Evolutionary conservation across 2,113 vertebrate genomes (phyloP).

Genomic region (Rafetus swinhoei): DNA sequence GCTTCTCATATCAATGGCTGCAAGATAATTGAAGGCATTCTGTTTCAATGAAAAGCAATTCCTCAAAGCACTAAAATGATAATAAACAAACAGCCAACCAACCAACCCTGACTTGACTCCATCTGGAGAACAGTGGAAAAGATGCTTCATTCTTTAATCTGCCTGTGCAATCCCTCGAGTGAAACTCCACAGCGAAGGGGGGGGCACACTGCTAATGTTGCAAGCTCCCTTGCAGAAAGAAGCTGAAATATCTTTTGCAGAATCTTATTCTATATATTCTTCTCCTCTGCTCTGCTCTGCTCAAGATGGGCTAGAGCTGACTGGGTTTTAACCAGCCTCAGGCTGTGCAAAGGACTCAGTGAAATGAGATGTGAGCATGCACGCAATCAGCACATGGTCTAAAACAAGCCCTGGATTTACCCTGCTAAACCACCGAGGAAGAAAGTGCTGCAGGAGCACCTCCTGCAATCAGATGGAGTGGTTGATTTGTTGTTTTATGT

Average conservation of each 20-base stretch:
- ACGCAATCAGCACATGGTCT: neutral
- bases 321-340: neutral
- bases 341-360: neutral
- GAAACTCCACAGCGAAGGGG: neutral
- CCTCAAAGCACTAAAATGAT: constrained; percentile 8
- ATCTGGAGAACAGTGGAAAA: neutral
- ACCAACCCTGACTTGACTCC: neutral
- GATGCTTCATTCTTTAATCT: neutral
- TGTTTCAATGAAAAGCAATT: constrained; percentile 25
- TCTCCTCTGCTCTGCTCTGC: neutral
- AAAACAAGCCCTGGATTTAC: neutral
- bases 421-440: neutral
- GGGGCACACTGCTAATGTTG: neutral
- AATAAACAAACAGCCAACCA: constrained; percentile 24
- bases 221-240: neutral
- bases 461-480: neutral
- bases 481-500: neutral
- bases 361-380: neutral
- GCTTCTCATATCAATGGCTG: neutral
- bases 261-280: neutral
- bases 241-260: neutral
- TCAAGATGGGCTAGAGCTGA: neutral
- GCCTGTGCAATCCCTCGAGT: neutral
- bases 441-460: neutral
- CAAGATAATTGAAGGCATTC: neutral